phyloP scores from a whole-genome alignment of 2,888 invertebrate species.

The Rhagonycha lutea region DNA sequence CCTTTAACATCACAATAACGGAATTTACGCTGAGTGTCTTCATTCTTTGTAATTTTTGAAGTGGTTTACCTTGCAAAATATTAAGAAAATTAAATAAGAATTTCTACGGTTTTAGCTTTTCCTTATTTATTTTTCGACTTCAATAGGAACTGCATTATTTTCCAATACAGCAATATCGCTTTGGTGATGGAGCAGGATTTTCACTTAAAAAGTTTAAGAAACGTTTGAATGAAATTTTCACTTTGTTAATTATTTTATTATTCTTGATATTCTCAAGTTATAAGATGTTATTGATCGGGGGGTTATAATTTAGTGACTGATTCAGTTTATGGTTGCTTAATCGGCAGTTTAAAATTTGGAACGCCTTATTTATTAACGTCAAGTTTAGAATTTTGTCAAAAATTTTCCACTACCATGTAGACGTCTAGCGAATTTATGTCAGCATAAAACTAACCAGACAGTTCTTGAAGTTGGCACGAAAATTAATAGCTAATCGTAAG shows the following conservation, averaged over 20 bases:
- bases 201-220: background rate
- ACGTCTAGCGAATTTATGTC: background rate
- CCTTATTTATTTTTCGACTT: too few species aligned
- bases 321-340: background rate
- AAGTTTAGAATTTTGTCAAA: background rate
- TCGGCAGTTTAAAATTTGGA: background rate
- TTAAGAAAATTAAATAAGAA: too few species aligned
- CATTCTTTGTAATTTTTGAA: background rate
- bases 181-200: too few species aligned
- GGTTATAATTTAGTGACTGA: background rate
- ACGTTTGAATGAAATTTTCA: background rate
- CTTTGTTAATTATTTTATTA: background rate
- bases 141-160: background rate
- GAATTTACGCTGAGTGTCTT: background rate
- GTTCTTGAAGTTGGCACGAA: slow-evolving; percentile 1
- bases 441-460: background rate
- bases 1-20: background rate
- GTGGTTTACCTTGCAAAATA: background rate
- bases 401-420: background rate
- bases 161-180: background rate
- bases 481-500: slow-evolving; percentile 15
- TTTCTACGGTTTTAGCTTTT: too few species aligned
- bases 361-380: background rate
- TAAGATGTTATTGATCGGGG: background rate
- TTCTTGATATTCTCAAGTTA: background rate